phyloP scores from a whole-genome alignment of 2,113 vertebrate genomes.

The Megaptera novaeangliae region DNA sequence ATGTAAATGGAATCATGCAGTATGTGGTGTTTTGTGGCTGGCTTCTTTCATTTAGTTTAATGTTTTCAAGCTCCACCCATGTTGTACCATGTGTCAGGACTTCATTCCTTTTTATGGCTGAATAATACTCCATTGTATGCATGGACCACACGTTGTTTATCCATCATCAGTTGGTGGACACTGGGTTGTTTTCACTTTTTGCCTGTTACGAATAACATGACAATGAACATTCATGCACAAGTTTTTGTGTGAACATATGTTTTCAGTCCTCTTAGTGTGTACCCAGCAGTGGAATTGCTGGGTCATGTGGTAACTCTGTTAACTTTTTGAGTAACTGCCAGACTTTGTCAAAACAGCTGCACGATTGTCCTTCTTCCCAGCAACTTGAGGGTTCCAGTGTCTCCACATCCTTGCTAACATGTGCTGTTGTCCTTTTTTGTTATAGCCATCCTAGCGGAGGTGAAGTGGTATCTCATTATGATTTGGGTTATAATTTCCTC shows the following conservation, averaged over 20 bases:
- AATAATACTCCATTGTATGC: background rate
- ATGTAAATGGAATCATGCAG: no score
- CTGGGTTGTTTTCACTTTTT: background rate
- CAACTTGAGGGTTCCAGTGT: background rate
- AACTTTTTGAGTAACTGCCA: background rate
- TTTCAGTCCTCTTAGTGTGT: background rate
- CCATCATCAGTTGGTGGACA: background rate
- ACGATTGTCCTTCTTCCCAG: background rate
- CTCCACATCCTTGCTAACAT: background rate
- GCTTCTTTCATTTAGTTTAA: no score
- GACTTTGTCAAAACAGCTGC: background rate
- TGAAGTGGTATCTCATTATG: background rate
- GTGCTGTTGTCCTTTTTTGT: background rate
- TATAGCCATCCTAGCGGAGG: background rate
- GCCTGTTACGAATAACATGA: background rate
- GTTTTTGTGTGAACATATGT: background rate
- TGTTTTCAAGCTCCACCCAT: no score
- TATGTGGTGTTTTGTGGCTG: no score
- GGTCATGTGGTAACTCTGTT: background rate
- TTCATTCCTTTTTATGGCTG: background rate
- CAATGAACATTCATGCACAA: background rate
- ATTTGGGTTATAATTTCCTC: background rate
- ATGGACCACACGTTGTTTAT: background rate
- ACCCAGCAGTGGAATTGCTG: background rate
- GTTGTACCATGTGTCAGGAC: background rate